Conservation (phyloP, 2,797 vertebrate genomes). For the Cyclura pinguis region DNA sequence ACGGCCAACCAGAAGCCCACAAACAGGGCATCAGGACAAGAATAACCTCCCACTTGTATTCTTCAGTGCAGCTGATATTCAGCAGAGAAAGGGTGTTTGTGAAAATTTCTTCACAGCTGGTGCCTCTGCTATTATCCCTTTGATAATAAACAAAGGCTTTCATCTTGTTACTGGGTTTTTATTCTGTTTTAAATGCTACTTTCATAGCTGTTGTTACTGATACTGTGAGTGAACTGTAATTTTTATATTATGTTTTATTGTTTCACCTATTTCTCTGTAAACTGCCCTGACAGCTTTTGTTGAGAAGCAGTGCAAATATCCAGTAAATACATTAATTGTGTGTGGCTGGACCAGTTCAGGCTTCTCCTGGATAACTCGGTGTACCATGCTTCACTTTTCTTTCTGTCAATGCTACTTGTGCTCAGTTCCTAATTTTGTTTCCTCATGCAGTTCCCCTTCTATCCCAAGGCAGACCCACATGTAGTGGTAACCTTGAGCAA, state of each 20-base stretch:
- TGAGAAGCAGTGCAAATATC: not conserved
- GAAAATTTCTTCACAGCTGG: not conserved
- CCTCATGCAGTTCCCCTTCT: not conserved
- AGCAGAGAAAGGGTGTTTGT: not conserved
- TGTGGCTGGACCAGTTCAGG: too few relatives aligned
- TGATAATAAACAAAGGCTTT: not conserved
- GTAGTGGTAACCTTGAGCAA: not conserved
- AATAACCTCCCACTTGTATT: too few relatives aligned
- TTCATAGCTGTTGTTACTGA: not conserved
- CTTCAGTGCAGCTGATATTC: too few relatives aligned
- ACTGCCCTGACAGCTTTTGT: not conserved
- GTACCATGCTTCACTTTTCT: too few relatives aligned
- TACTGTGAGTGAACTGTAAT: not conserved
- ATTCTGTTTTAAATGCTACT: not conserved
- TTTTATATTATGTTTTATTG: not conserved
- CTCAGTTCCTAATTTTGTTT: not conserved
- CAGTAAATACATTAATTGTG: too few relatives aligned
- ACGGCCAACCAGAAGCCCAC: not conserved
- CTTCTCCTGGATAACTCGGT: not conserved
- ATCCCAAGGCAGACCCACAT: too few relatives aligned
- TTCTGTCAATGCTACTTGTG: not conserved
- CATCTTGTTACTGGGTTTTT: not conserved
- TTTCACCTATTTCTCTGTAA: not conserved
- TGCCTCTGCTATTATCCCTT: not conserved
- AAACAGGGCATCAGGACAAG: too few relatives aligned